A percentile compares a stretch with the other conserved stretches of the same genome.
These are phyloP conservation scores for Henicopernis longicauda DNA, from an alignment of 2,113 vertebrate genomes.

Conservation along the genomic window DNA sequence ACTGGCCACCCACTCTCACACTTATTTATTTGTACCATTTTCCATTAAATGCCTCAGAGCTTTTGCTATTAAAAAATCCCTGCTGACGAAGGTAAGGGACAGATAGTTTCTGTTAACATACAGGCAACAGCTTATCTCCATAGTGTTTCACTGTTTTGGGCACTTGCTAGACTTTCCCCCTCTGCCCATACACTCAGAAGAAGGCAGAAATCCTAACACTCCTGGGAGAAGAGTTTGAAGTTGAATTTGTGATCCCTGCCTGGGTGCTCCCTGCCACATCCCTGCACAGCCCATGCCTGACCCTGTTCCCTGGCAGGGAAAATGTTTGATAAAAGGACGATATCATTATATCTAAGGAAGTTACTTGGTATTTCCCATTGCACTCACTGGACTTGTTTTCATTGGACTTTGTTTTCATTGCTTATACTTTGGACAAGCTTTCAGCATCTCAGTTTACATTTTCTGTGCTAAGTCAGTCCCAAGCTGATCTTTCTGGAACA, in stretches of 20 bases:
- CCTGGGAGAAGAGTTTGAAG: not conserved
- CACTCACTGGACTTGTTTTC: too few species aligned
- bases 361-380: not conserved
- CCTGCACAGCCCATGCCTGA: too few species aligned
- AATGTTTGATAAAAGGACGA: not conserved
- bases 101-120: not conserved
- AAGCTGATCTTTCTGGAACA: not conserved
- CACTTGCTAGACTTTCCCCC: not conserved
- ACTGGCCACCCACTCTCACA: not conserved
- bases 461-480: not conserved
- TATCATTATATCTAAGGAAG: rapidly evolving
- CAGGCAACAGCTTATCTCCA: not conserved
- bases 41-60: not conserved
- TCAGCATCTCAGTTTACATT: not conserved
- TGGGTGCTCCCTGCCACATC: too few species aligned
- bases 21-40: not conserved
- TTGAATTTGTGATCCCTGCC: not conserved
- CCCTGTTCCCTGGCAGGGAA: too few species aligned
- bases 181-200: not conserved
- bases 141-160: not conserved
- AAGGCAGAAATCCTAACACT: too few species aligned
- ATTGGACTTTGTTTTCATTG: not conserved
- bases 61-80: not conserved
- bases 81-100: not conserved
- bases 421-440: not conserved